Evolutionary conservation across 2,797 vertebrate genomes (phyloP), one percentile per base, ranked within the genome.

Genomic region (Echeneis naucrates): DNA sequence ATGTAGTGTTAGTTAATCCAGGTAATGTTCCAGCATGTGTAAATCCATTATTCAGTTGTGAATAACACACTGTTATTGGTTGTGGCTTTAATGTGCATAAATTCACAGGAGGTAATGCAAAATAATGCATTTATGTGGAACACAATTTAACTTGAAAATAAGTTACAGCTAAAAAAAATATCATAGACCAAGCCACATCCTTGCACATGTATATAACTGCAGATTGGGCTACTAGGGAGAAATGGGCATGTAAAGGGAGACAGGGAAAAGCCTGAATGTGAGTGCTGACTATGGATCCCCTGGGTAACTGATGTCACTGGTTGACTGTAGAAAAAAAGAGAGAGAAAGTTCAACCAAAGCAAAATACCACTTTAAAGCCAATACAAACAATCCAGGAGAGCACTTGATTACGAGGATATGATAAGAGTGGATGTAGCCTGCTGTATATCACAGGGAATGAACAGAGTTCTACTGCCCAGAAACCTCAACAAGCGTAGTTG

Each of bases 311-410:
- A 84, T 85, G 75, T 85, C 88, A 84, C 63, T 75, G 50, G 60
- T 65, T 84, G 73, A 78, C 62, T 81, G 62, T 45, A 53, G 12
- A 47, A 76, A 75, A 80, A 40, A 40, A 40, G 4, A 68, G 54
- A 64, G 51, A 80, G 78, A 87, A 87, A 80, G 77, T 88, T 88
- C 75, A 78, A 80, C 76, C 61, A 72, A 87, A 89, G 87, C 79
- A 86, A 89, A 90, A 87, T 37, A 82, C 60, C 54, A 61, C 67
- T 85, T 86, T 82, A 67, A 78, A 88, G 77, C 61, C 77, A 74
- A 77, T 69, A 87, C 69, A 83, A 87, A 88, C 87, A 84, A 81
- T 78, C 70, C 68, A 64, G 69, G 17, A 59, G 55, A 69, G 83
- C 55, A 73, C 71, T 80, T 83, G 72, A 80, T 87, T 80, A 85